Evolutionary conservation across 1,140 invertebrate genomes (phyloP), one percentile per base, ranked within the genome.

Genomic region (Drosophila guanche): DNA sequence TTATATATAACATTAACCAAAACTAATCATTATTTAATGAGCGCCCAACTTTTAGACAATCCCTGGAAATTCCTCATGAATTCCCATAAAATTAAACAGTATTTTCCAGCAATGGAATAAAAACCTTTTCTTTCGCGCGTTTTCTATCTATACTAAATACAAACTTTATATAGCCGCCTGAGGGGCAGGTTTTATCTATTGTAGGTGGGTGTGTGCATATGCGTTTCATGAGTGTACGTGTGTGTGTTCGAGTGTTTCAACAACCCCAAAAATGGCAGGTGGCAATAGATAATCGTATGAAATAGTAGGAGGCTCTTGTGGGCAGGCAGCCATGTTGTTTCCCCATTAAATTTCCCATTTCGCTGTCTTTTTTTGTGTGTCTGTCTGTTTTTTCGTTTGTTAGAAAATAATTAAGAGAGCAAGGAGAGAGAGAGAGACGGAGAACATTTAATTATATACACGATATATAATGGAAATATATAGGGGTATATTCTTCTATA

Each of bases 251-350:
- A 37, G 50, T 53, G 45, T 41, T 14, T 61, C 46, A 81, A 41
- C 80, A 80, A 86, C 81, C 80, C 80, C 80, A 76, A 84, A 81
- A 86, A 76, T 68, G 81, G 81, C 80, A 84, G 80, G 80, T 84
- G 80, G 76, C 68, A 84, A 81, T 84, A 79, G 70, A 79, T 84
- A 79, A 56, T 50, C 29, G 48, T 50, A 75, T 76, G 63, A 56
- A 72, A 37, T 37, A 37, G 33, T 66, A 68, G 58, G 53, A 37
- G 33, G 33, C 33, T 37, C 69, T 68, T 78, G 69, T 84, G 65
- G 79, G 60, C 59, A 83, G 79, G 60, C 59, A 78, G 78, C 79
- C 79, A 81, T 81, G 79, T 81, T 81, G 58, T 68, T 70, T 70
- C 59, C 33, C 40, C 58, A 59, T 63, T 65, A 65, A 71, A 79